Percentiles rank a stretch among this genome's conserved stretches.
Evolutionary conservation across 1,140 invertebrate genomes (phyloP).

Genomic region (Drosophila lini): DNA sequence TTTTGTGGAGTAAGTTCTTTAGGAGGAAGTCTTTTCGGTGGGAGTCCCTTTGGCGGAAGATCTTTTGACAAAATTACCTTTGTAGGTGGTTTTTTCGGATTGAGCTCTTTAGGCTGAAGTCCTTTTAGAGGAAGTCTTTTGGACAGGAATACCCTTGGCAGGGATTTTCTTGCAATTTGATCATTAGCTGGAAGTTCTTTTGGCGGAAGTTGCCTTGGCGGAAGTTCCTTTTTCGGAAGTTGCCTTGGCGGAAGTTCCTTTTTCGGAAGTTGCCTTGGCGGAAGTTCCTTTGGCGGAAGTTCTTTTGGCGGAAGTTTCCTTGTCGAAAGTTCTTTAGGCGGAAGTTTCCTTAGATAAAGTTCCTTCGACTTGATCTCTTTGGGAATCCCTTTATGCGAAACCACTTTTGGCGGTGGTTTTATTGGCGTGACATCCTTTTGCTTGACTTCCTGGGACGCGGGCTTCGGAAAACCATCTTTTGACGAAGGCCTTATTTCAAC

Average conservation of each 20-base stretch:
- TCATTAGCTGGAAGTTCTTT: background rate
- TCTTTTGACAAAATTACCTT: background rate
- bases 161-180: too few relatives aligned
- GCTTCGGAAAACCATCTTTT: too few relatives aligned
- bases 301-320: background rate
- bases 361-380: background rate
- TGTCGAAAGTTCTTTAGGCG: background rate
- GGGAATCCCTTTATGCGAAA: background rate
- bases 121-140: background rate
- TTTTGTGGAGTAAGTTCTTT: background rate
- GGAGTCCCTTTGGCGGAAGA: too few relatives aligned
- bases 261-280: background rate
- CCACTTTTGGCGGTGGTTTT: background rate
- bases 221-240: background rate
- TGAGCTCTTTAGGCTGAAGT: too few relatives aligned
- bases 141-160: background rate
- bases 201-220: background rate
- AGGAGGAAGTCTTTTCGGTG: background rate
- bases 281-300: background rate
- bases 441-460: too few relatives aligned
- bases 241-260: background rate
- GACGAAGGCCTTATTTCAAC: background rate
- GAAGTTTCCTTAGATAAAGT: background rate
- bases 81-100: background rate
- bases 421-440: background rate